Percentiles rank a stretch among this genome's conserved stretches.
phyloP scores from a whole-genome alignment of 1,140 invertebrate species.

The Stegodyphus dumicola region DNA sequence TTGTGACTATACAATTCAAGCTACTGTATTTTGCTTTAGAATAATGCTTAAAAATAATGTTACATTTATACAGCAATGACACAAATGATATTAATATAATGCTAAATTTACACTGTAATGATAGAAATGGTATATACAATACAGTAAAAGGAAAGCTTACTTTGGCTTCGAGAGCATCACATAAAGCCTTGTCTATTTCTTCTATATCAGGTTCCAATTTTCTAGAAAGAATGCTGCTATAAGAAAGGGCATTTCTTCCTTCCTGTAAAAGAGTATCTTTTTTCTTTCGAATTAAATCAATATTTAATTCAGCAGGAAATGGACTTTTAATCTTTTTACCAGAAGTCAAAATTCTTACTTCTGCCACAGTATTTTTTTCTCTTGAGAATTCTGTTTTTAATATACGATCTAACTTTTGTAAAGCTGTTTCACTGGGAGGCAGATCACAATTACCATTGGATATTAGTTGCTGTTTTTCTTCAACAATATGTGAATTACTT shows the following conservation, averaged over 20 bases:
- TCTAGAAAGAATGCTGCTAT: neutral
- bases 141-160: constrained; percentile 7
- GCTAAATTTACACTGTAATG: neutral
- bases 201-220: constrained; percentile 64
- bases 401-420: too few relatives aligned
- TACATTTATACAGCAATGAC: too few relatives aligned
- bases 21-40: too few relatives aligned
- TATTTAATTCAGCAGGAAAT: too few relatives aligned
- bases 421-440: neutral
- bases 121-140: too few relatives aligned
- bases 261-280: neutral
- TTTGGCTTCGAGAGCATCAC: constrained; percentile 66
- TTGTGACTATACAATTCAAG: too few relatives aligned
- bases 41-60: neutral
- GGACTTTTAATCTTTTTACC: too few relatives aligned
- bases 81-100: neutral
- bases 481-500: too few relatives aligned
- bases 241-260: neutral
- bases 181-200: constrained; percentile 67
- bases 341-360: too few relatives aligned
- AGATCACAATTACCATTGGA: neutral
- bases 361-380: too few relatives aligned
- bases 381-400: too few relatives aligned
- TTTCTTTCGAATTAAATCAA: too few relatives aligned
- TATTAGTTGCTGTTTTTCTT: neutral